Percentiles rank a stretch among this genome's conserved stretches.
These are phyloP conservation scores for Mallotus villosus DNA, from an alignment of 2,797 vertebrate genomes.

Conservation along the genomic window DNA sequence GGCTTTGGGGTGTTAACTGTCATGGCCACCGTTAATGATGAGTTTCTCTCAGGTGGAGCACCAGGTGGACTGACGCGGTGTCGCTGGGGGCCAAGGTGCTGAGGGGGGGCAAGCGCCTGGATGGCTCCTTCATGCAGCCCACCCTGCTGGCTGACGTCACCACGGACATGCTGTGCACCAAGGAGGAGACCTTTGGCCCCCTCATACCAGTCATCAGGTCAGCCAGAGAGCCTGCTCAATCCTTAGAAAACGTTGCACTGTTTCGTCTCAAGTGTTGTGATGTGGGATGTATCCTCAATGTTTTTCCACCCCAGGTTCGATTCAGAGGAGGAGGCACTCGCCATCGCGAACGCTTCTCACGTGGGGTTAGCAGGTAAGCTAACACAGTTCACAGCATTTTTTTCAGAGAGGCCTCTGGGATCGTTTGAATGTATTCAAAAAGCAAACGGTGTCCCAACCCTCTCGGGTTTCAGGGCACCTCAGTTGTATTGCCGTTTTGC, in stretches of 20 bases:
- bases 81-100: constrained; percentile 83
- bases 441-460: too few relatives aligned
- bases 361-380: constrained; percentile 91
- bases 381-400: too few relatives aligned
- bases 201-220: constrained; percentile 91
- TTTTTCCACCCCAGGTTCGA: constrained; percentile 77
- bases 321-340: constrained; percentile 86
- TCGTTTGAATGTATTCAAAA: too few relatives aligned
- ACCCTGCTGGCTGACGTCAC: constrained; percentile 87
- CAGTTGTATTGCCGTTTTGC: too few relatives aligned
- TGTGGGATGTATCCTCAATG: background rate
- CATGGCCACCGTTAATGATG: background rate
- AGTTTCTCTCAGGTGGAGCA: constrained; percentile 78
- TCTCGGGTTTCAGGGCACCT: too few relatives aligned
- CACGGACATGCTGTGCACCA: constrained; percentile 85
- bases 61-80: constrained; percentile 86
- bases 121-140: constrained; percentile 90
- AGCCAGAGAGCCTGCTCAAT: constrained; percentile 26
- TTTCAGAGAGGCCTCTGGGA: too few relatives aligned
- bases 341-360: constrained; percentile 81
- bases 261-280: background rate
- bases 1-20: background rate
- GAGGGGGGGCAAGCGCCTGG: constrained; percentile 86
- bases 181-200: constrained; percentile 93
- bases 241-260: background rate